These are phyloP conservation scores for Crossoptilon crossoptilon DNA, from an alignment of 2,797 vertebrate genomes.

Conservation along the genomic window DNA sequence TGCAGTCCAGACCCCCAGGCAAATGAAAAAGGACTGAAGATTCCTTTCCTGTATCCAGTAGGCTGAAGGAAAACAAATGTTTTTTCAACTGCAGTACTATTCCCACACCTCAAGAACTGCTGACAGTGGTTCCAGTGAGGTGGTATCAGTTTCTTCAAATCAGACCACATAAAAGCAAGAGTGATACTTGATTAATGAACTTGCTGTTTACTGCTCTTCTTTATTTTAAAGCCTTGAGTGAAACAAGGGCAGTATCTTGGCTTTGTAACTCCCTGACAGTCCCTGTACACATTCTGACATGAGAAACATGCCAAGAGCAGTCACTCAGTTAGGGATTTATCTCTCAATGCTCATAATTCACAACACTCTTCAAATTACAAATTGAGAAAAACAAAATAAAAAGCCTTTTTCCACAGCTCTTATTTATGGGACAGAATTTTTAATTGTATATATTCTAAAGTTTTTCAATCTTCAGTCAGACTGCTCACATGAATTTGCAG, in stretches of 20 bases:
- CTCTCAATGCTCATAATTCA: conserved; percentile 27
- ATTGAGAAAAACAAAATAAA: conserved; percentile 32
- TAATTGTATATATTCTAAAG: not conserved
- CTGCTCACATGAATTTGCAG: not conserved
- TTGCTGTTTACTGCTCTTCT: not conserved
- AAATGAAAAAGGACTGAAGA: conserved; percentile 15
- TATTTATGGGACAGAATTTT: not conserved
- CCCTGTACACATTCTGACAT: not conserved
- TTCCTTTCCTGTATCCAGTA: conserved; percentile 20
- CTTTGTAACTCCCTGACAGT: not conserved
- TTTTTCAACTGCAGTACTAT: conserved; percentile 36
- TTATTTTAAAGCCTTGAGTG: not conserved
- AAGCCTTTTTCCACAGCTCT: conserved; percentile 5
- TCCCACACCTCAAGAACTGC: conserved; percentile 35
- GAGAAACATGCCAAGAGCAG: not conserved
- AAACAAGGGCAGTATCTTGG: not conserved
- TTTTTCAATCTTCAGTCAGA: not conserved
- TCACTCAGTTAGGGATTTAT: not conserved
- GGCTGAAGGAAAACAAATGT: conserved; percentile 35
- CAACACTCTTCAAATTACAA: not conserved
- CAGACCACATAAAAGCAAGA: conserved; percentile 15
- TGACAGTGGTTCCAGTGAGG: not conserved
- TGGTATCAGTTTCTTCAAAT: conserved; percentile 20
- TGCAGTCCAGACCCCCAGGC: not conserved
- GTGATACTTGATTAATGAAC: not conserved